Percentiles rank a stretch among this genome's conserved stretches.
phyloP scores from a whole-genome alignment of 2,888 invertebrate genomes.

The Yponomeuta plumbellus region DNA sequence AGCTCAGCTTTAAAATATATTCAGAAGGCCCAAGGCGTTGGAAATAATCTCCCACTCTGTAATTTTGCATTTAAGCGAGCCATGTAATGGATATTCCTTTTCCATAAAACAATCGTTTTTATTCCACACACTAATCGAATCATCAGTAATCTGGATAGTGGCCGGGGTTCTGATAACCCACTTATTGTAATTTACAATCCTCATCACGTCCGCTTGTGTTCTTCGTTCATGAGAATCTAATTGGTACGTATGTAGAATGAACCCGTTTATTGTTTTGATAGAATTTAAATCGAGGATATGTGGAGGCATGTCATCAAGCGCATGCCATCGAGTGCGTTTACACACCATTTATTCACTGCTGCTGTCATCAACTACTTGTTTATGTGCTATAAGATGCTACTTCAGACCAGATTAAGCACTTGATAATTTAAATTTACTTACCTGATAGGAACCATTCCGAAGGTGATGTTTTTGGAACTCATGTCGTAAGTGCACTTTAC shows the following conservation, averaged over 20 bases:
- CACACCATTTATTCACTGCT: slow-evolving; percentile 42
- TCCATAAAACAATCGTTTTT: slow-evolving; percentile 23
- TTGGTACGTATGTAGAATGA: slow-evolving; percentile 50
- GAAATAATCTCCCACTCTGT: not conserved
- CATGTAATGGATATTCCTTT: slow-evolving; percentile 21
- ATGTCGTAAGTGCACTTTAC: slow-evolving; percentile 97
- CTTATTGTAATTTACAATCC: slow-evolving; percentile 35
- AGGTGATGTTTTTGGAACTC: slow-evolving; percentile 96
- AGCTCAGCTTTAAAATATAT: slow-evolving; percentile 12
- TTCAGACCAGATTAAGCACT: not conserved
- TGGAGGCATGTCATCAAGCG: slow-evolving; percentile 35
- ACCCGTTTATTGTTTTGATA: slow-evolving; percentile 40
- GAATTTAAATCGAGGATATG: slow-evolving; percentile 45
- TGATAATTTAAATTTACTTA: slow-evolving; percentile 45
- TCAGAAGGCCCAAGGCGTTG: slow-evolving; percentile 19
- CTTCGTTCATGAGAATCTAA: slow-evolving; percentile 42
- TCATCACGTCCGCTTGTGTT: slow-evolving; percentile 40
- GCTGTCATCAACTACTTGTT: slow-evolving; percentile 23
- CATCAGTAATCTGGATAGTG: slow-evolving; percentile 34
- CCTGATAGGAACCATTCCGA: slow-evolving; percentile 98
- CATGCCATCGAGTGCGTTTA: slow-evolving; percentile 40
- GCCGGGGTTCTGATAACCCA: slow-evolving; percentile 34
- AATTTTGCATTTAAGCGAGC: not conserved
- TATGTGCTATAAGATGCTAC: slow-evolving; percentile 1
- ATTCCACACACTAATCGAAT: slow-evolving; percentile 29